Evolutionary conservation across 1,140 invertebrate genomes (phyloP).

Genomic region (Drosophila dunni): DNA sequence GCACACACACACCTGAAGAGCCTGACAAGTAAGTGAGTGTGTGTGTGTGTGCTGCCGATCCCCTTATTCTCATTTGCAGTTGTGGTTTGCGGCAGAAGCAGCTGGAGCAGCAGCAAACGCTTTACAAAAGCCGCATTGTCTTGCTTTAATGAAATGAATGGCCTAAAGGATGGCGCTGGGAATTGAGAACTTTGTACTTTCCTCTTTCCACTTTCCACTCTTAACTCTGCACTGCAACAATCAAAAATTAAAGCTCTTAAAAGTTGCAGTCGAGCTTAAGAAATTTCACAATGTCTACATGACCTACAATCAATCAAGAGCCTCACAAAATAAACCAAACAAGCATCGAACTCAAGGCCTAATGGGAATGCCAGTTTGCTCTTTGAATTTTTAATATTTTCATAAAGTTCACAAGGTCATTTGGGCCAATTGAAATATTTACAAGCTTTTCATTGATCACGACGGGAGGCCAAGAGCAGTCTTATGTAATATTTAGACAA

Average conservation of each 20-base stretch:
- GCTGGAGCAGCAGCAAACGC: conserved; percentile 9
- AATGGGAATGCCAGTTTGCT: conserved; percentile 13
- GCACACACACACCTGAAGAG: conserved; percentile 44
- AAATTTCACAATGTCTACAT: conserved; percentile 57
- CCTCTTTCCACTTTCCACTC: neutral
- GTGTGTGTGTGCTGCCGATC: conserved; percentile 31
- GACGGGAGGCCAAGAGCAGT: neutral
- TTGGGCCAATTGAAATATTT: neutral
- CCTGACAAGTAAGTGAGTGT: conserved; percentile 13
- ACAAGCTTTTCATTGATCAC: neutral
- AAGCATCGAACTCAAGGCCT: neutral
- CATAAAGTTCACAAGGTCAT: conserved; percentile 10
- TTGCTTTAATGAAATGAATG: conserved; percentile 81
- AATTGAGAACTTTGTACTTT: conserved; percentile 39
- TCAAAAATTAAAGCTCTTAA: conserved; percentile 67
- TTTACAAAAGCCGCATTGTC: conserved; percentile 75
- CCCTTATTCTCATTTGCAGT: conserved; percentile 56
- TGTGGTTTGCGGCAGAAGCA: conserved; percentile 68
- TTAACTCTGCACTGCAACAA: conserved; percentile 27
- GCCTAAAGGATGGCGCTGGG: conserved; percentile 53
- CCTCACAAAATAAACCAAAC: conserved; percentile 30
- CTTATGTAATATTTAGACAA: conserved; percentile 1
- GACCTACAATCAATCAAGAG: conserved; percentile 70
- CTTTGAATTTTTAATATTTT: conserved; percentile 36
- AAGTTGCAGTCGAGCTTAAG: conserved; percentile 55